Base-by-base conservation (phyloP, 2,888 invertebrate species). In the Taphrorychus bicolor region DNA sequence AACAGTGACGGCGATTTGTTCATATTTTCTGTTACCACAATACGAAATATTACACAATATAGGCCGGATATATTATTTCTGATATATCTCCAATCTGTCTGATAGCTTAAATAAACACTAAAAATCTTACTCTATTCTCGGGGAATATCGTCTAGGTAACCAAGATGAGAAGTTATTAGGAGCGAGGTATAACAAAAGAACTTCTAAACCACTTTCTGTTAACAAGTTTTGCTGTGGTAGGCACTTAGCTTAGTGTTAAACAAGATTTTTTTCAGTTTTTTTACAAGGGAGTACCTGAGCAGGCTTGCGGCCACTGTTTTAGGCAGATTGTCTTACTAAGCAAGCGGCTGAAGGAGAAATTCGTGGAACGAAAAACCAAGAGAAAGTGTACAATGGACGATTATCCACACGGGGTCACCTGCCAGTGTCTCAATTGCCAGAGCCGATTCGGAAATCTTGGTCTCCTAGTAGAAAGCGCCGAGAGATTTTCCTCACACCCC, bases 241-340 rank as follows among this genome's bases (percentile, higher is more conserved):
- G n/a, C n/a, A n/a, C n/a, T n/a, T n/a, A n/a, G n/a, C n/a, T n/a
- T n/a, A n/a, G n/a, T n/a, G n/a, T n/a, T n/a, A n/a, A n/a, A n/a
- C n/a, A n/a, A n/a, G n/a, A n/a, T n/a, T 32, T 3, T 32, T 1
- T 32, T 32, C 11, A 32, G 32, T 7, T 32, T 9, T 2, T 32
- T 2, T 11, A 32, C 7, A 32, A 32, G 32, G 11, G 3, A 7
- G 7, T 32, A 9, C 32, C 32, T 32, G 32, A 32, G 1, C 32
- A 52, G 16, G 48, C 16, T 14, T 52, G 52, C 52, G 3, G 52
- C 52, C n/a, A 14, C 9, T 52, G 52, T 21, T 52, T 52, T 21
- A 52, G 5, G 9, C 4, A 52, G 14, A 52, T 52, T 18, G 14
- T 14, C 22, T 19, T 21, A 16, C 22, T 52, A 3, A 11, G 52